Base-by-base conservation (phyloP, 2,797 vertebrate species). In the Typhlichthys subterraneus region DNA sequence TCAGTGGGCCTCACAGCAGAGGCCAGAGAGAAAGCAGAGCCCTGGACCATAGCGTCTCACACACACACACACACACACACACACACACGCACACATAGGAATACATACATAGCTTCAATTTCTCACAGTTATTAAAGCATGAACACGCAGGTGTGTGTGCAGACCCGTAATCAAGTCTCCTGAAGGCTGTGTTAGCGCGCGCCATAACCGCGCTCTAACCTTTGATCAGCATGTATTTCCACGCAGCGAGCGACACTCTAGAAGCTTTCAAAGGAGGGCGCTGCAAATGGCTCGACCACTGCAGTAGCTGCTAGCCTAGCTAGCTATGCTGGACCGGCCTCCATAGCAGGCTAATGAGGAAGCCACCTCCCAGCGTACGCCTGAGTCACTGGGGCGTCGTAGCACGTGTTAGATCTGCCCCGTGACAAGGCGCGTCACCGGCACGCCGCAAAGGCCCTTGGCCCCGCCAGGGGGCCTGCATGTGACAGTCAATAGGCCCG, bases 21-120 rank as follows among this genome's bases (percentile, higher is more conserved):
- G 81, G 83, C 80, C 68, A 84, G 92, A 92, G 90, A 89, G 86
- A 93, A 91, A 91, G 79, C 94, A 94, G 92, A 91, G 53, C 84
- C 5, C 31, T 47, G 17, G 58, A 73, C 8, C 62, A 68, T 61
- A 54, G 65, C 38, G 9, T 38, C 9, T n/a, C 56, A 4, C 12
- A 10, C 46, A 14, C 53, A 53, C 31, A 53, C 53, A 52, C 45
- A 57, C 53, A 53, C 31, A 53, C 53, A 52, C 45, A 57, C 15
- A 52, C 45, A 57, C 53, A 53, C 31, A 53, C 53, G 48, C 45
- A 57, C 15, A 57, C 54, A 52, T 33, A 45, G 4, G 45, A 49
- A 61, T 49, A 61, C 49, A 52, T 49, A 61, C 12, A 57, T 11
- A 42, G 4, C 15, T n/a, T 45, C n/a, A 45, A 6, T 8, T 13